phyloP scores from a whole-genome alignment of 2,888 invertebrate genomes.

The Dilophus febrilis region DNA sequence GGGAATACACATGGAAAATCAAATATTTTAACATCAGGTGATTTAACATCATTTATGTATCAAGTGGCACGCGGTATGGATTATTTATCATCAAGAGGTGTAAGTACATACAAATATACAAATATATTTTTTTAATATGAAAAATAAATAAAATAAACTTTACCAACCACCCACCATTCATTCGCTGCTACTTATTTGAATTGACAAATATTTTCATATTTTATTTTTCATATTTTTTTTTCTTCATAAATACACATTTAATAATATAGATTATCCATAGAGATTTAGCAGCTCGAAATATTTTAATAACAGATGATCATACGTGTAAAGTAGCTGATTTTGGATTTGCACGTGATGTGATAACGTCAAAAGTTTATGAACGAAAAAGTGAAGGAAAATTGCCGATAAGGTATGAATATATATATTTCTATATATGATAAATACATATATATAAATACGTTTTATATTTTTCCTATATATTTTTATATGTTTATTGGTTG shows the following conservation, averaged over 20 bases:
- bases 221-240: not conserved
- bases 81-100: conserved; percentile 66
- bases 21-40: conserved; percentile 62
- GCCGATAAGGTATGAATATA: conserved; percentile 40
- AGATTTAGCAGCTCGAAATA: conserved; percentile 77
- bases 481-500: too few species aligned
- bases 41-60: conserved; percentile 78
- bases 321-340: conserved; percentile 88
- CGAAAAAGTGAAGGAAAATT: conserved; percentile 68
- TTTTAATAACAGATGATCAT: conserved; percentile 71
- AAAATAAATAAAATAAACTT: too few species aligned
- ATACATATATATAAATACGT: too few species aligned
- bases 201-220: too few species aligned
- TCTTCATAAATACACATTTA: not conserved
- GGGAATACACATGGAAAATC: conserved; percentile 43
- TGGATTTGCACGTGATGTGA: conserved; percentile 80
- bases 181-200: too few species aligned
- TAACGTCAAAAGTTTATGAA: conserved; percentile 75
- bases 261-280: conserved; percentile 61
- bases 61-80: conserved; percentile 86
- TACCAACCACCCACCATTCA: too few species aligned
- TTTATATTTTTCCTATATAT: too few species aligned
- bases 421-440: too few species aligned
- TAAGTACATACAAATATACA: conserved; percentile 36
- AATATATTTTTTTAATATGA: too few species aligned